Conservation (phyloP, 1,140 invertebrate species). For the Achatina immaculata region DNA sequence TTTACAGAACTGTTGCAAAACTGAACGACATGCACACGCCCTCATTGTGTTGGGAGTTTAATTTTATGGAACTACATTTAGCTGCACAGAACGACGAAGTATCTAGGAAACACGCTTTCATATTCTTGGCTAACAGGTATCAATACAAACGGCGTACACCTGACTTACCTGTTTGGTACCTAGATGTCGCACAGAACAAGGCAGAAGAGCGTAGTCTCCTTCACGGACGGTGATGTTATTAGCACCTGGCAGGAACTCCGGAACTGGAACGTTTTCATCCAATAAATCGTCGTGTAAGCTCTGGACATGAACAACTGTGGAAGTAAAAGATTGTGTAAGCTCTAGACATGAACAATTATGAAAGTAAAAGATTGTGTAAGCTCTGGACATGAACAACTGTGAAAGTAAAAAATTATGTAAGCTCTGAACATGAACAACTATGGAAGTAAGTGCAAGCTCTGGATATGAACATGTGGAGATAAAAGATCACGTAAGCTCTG, state of each 20-base stretch:
- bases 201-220: constrained; percentile 87
- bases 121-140: no score
- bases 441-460: neutral
- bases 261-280: constrained; percentile 30
- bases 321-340: neutral
- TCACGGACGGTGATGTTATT: constrained; percentile 89
- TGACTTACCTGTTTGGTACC: constrained; percentile 87
- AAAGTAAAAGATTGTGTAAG: constrained; percentile 1
- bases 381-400: neutral
- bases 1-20: no score
- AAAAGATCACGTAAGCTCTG: neutral
- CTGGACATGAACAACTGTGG: neutral
- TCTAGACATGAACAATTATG: no score
- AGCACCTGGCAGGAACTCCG: constrained; percentile 33
- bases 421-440: no score
- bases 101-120: no score
- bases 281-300: constrained; percentile 12
- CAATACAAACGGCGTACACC: no score
- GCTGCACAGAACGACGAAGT: no score
- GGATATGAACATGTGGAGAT: neutral
- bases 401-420: neutral
- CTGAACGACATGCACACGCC: no score
- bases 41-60: no score
- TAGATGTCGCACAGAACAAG: constrained; percentile 94
- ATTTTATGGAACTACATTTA: no score